Evolutionary conservation across 2,888 invertebrate genomes (phyloP), one percentile per base, ranked within the genome.

Genomic region (Cerastoderma edule): DNA sequence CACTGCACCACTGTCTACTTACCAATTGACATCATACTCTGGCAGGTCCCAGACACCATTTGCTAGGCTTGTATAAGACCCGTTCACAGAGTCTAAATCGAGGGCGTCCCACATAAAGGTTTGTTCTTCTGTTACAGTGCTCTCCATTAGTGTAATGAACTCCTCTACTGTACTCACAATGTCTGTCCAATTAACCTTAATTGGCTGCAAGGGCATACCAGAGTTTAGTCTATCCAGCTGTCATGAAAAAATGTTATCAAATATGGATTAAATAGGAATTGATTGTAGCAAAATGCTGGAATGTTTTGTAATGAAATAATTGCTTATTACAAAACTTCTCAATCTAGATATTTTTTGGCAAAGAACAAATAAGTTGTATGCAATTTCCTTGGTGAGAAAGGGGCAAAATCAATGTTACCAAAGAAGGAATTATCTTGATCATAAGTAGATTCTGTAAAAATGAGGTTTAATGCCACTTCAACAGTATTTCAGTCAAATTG

Each of bases 141-240:
- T 28, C 5, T 66, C 72, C 54, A 74, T n/a, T 33, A 75, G 39
- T 16, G 50, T 72, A 32, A 82, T 72, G 28, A 83, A 71, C 30
- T 72, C 60, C n/a, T 78, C 33, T 13, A 75, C 65, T 19, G 75
- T 78, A 24, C 28, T 35, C 19, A 80, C 71, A 39, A 88, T 73
- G 32, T 83, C 80, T 1, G 85, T 74, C 88, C 88, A 88, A 70
- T 84, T 80, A 53, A 87, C 46, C 35, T 75, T 67, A 30, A 87
- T 79, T 33, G 87, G 76, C 27, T 70, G 48, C n/a, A 60, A 69
- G 0, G 54, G n/a, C n/a, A 67, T 73, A 32, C 64, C 35, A 16
- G 66, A 70, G n/a, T 44, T 78, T 19, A 67, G 30, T 32, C 70
- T 72, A 10, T 67, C 67, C 16, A 67, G 67, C 67, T 67, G 24